Evolutionary conservation across 2,113 vertebrate genomes (phyloP), one percentile per base, ranked within the genome.

Genomic region (Collichthys lucidus): DNA sequence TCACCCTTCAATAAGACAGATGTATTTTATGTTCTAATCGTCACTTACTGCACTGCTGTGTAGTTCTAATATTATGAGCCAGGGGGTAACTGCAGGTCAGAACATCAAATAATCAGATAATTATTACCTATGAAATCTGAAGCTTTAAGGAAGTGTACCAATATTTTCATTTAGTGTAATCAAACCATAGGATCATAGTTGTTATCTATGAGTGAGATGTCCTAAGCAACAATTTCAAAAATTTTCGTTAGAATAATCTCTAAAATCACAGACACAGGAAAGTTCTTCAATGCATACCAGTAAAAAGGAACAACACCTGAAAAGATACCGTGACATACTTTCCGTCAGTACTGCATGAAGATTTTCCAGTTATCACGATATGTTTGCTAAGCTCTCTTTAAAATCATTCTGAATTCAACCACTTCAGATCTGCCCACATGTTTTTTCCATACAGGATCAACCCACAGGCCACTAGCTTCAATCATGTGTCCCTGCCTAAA

Each of bases 401-500:
- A 77, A 67, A 78, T 71, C 5, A 17, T 49, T 65, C 59, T 78
- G 83, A 85, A 87, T 85, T 85, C 83, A 83, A 72, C 66, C 82
- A 76, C 80, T 83, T 87, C 71, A 87, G 82, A 75, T 83, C 87
- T 80, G 83, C 86, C 85, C 83, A 89, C 86, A 69, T 65, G 75
- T 80, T 88, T 88, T 88, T 87, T 76, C 85, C 72, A 81, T 71
- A 62, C 74, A 75, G 69, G 63, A 59, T 84, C 85, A 84, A 74
- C 83, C 67, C 80, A 88, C 80, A 64, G 74, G 74, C 67, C 79
- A 66, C 44, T 31, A 66, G 74, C 62, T 81, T 77, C 77, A 77
- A 24, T 82, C 79, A 55, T 76, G 70, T 49, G 64, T 83, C 70
- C 56, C 83, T 75, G 79, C 53, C 16, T 52, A 26, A 88, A 75